These are phyloP conservation scores for Clarias magur DNA, from an alignment of 2,113 vertebrate species.

Conservation along the genomic window DNA sequence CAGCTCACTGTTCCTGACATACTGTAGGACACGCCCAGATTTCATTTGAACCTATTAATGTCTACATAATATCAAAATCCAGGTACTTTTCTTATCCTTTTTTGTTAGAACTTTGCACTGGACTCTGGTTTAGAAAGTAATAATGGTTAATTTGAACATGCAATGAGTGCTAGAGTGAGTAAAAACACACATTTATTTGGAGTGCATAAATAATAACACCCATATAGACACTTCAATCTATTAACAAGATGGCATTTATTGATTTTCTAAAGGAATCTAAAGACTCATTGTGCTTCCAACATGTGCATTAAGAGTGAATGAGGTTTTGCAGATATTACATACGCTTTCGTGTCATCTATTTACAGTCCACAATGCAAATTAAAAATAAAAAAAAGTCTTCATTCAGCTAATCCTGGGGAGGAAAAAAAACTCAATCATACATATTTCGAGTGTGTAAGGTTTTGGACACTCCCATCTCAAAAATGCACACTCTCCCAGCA, in stretches of 20 bases:
- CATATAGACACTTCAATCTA: not conserved
- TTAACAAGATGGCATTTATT: not conserved
- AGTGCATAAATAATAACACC: too few relatives aligned
- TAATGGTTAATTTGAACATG: too few relatives aligned
- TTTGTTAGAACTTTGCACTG: too few relatives aligned
- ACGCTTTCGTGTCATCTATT: not conserved
- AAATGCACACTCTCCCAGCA: slow-evolving; percentile 17
- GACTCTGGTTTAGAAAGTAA: too few relatives aligned
- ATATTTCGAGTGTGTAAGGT: not conserved
- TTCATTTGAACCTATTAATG: too few relatives aligned
- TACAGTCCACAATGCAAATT: not conserved
- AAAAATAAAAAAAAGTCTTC: not conserved
- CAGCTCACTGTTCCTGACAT: too few relatives aligned
- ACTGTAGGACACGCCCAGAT: too few relatives aligned
- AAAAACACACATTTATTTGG: too few relatives aligned
- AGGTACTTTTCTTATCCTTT: too few relatives aligned
- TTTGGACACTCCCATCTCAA: slow-evolving; percentile 12
- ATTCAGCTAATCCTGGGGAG: not conserved
- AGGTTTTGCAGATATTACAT: not conserved
- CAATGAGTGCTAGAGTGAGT: too few relatives aligned
- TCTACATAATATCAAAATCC: too few relatives aligned
- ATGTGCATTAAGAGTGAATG: not conserved
- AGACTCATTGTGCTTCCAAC: not conserved
- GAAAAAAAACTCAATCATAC: not conserved
- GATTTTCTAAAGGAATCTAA: not conserved